These are phyloP conservation scores for Crypturellus tataupa DNA, from an alignment of 2,797 vertebrate species.

Conservation along the genomic window DNA sequence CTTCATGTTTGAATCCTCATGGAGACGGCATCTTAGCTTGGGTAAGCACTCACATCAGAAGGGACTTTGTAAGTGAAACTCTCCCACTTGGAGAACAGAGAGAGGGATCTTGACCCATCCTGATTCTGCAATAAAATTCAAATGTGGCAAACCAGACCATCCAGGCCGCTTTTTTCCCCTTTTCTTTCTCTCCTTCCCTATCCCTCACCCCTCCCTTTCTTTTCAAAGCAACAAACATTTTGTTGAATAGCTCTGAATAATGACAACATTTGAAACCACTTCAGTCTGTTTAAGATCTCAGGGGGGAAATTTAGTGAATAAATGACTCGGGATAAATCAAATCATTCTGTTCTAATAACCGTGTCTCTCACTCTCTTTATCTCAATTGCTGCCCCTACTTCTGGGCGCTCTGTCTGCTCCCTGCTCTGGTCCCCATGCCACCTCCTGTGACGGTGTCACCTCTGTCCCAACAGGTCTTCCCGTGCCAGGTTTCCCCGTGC, in stretches of 20 bases:
- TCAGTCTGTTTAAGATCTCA: slow-evolving; percentile 42
- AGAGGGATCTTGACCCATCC: slow-evolving; percentile 49
- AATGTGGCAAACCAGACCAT: slow-evolving; percentile 56
- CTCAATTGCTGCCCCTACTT: slow-evolving; percentile 16
- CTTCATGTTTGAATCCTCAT: slow-evolving; percentile 22
- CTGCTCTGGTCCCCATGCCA: background rate
- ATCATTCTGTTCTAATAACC: slow-evolving; percentile 37
- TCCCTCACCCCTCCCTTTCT: slow-evolving; percentile 48
- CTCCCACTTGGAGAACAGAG: slow-evolving; percentile 12
- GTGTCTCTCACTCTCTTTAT: slow-evolving; percentile 38
- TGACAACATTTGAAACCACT: slow-evolving; percentile 65
- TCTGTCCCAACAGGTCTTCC: background rate
- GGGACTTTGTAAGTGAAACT: slow-evolving; percentile 38
- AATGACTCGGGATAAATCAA: slow-evolving; percentile 53
- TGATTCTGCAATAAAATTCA: slow-evolving; percentile 55
- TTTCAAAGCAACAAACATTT: slow-evolving; percentile 61
- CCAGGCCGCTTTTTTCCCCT: slow-evolving; percentile 40
- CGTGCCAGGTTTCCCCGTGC: background rate
- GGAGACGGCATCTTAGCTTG: slow-evolving; percentile 24
- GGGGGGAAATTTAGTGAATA: slow-evolving; percentile 54
- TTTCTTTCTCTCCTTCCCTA: slow-evolving; percentile 11
- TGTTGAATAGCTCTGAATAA: slow-evolving; percentile 72
- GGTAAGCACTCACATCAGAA: slow-evolving; percentile 37
- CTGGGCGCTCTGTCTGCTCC: background rate
- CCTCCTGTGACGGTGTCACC: background rate